Evolutionary conservation across 2,113 vertebrate genomes (phyloP).

Genomic region (Epinephelus moara): DNA sequence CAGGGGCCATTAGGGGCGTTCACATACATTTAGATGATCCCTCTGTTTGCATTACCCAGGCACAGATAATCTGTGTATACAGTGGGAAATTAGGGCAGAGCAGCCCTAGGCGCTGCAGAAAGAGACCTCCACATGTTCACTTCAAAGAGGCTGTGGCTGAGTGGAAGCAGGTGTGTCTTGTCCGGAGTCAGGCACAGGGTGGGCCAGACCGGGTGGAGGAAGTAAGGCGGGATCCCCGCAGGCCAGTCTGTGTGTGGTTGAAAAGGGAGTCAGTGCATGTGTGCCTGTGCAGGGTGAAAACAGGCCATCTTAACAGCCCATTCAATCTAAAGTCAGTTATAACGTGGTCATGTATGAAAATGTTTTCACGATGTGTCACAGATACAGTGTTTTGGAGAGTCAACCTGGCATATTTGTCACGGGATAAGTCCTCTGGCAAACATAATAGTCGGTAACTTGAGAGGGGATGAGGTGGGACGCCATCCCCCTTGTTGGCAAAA

Average conservation of each 20-base stretch:
- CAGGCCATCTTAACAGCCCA: background rate
- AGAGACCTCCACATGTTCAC: slow-evolving; percentile 71
- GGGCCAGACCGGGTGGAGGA: slow-evolving; percentile 51
- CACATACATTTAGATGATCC: slow-evolving; percentile 79
- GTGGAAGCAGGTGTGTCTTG: slow-evolving; percentile 81
- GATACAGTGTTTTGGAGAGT: too few relatives aligned
- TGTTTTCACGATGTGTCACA: background rate
- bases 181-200: slow-evolving; percentile 63
- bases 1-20: slow-evolving; percentile 72
- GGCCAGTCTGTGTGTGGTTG: slow-evolving; percentile 51
- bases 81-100: slow-evolving; percentile 73
- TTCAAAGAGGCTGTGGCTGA: slow-evolving; percentile 76
- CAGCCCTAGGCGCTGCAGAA: slow-evolving; percentile 51
- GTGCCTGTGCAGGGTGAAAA: slow-evolving; percentile 1
- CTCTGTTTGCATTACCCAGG: slow-evolving; percentile 79
- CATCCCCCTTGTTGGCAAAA: too few relatives aligned
- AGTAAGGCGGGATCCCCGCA: slow-evolving; percentile 49
- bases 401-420: background rate
- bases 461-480: too few relatives aligned
- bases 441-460: too few relatives aligned
- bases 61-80: slow-evolving; percentile 80
- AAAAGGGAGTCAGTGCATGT: background rate
- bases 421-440: background rate
- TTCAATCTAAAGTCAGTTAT: slow-evolving; percentile 1
- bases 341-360: slow-evolving; percentile 6